phyloP scores from a whole-genome alignment of 2,888 invertebrate species.

The Eupithecia centaureata region DNA sequence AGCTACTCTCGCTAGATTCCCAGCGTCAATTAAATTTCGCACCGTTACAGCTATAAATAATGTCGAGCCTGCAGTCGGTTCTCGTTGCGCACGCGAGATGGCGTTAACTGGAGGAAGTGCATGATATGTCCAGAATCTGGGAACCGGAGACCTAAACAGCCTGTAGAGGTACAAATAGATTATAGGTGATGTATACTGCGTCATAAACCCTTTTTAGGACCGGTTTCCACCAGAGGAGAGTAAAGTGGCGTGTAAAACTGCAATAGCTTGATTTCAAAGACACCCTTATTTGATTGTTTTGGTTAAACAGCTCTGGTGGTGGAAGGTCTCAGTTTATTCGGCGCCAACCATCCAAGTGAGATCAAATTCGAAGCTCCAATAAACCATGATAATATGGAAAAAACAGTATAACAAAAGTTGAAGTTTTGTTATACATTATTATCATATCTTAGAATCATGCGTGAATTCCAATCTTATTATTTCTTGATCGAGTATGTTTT shows the following conservation, averaged over 20 bases:
- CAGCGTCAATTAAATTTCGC: slow-evolving; percentile 48
- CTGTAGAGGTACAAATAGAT: neutral
- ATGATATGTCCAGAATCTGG: slow-evolving; percentile 18
- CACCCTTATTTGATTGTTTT: too few species aligned
- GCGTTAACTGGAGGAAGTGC: slow-evolving; percentile 24
- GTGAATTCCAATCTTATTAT: too few species aligned
- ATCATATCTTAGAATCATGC: too few species aligned
- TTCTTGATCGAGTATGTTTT: too few species aligned
- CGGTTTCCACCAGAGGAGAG: neutral
- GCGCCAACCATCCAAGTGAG: too few species aligned
- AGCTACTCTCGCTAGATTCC: slow-evolving; percentile 45
- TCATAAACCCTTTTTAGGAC: neutral
- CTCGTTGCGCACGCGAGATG: slow-evolving; percentile 37
- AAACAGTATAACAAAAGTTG: too few species aligned
- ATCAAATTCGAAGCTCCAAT: too few species aligned
- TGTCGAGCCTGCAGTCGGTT: slow-evolving; percentile 21
- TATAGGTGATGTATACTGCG: neutral
- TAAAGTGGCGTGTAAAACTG: neutral
- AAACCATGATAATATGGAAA: too few species aligned
- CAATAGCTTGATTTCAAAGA: neutral
- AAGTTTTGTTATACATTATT: too few species aligned
- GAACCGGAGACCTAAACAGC: slow-evolving; percentile 4
- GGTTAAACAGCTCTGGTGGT: neutral
- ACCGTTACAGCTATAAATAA: slow-evolving; percentile 47
- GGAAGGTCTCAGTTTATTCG: too few species aligned